Evolutionary conservation across 1,140 invertebrate genomes (phyloP).

Genomic region (Hyphantria cunea): DNA sequence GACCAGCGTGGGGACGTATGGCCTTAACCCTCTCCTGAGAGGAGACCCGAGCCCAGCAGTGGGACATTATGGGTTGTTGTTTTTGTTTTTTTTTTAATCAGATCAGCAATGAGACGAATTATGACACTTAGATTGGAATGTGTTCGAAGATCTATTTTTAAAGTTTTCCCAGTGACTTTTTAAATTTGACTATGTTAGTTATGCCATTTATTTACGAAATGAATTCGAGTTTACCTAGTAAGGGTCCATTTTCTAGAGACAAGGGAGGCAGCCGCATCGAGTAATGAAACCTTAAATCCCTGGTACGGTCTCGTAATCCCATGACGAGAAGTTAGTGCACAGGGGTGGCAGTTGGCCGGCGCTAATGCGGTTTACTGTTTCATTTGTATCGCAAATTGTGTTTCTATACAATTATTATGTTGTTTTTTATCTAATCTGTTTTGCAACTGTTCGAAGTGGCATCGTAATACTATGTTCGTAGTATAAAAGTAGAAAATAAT

Average conservation of each 20-base stretch:
- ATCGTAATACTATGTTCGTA: neutral
- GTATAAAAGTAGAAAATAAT: neutral
- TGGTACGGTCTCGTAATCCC: slow-evolving; percentile 79
- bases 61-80: no score
- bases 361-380: slow-evolving; percentile 78
- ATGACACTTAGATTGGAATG: no score
- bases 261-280: slow-evolving; percentile 48
- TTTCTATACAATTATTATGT: slow-evolving; percentile 58
- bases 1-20: no score
- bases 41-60: no score
- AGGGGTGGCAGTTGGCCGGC: slow-evolving; percentile 75
- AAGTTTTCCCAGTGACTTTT: no score
- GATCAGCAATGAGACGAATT: no score
- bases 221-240: slow-evolving; percentile 40
- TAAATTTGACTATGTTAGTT: no score
- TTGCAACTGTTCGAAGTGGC: slow-evolving; percentile 15
- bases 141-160: no score
- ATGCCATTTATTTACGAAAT: neutral
- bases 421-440: slow-evolving; percentile 54
- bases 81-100: no score
- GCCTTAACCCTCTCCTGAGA: no score
- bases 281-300: slow-evolving; percentile 82
- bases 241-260: slow-evolving; percentile 31
- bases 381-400: slow-evolving; percentile 69
- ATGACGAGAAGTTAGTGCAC: slow-evolving; percentile 70